A percentile compares a stretch with the other conserved stretches of the same genome.
phyloP scores from a whole-genome alignment of 2,797 vertebrate genomes.

The Benthosema pterotum region DNA sequence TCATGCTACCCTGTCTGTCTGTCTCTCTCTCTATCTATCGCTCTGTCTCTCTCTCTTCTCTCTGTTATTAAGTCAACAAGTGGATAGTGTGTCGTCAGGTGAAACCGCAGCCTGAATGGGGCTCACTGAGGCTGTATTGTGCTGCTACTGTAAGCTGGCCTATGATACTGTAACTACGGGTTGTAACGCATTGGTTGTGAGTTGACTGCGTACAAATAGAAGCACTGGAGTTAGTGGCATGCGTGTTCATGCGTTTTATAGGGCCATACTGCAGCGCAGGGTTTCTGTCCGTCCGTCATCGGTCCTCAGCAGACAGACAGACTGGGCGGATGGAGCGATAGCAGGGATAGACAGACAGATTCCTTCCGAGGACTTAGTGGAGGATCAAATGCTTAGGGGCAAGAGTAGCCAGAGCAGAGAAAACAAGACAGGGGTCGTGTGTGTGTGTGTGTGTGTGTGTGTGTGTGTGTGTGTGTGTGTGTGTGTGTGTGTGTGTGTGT shows the following conservation, averaged over 20 bases:
- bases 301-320: conserved; percentile 44
- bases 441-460: neutral
- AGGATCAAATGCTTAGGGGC: conserved; percentile 62
- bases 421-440: conserved; percentile 40
- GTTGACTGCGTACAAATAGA: conserved; percentile 80
- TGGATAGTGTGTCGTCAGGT: conserved; percentile 74
- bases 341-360: conserved; percentile 45
- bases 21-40: neutral
- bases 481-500: neutral
- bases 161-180: conserved; percentile 74
- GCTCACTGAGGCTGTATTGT: conserved; percentile 59
- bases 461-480: neutral
- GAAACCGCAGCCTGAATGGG: conserved; percentile 72
- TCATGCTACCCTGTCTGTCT: no score
- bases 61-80: conserved; percentile 68
- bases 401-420: conserved; percentile 44
- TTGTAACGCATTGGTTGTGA: conserved; percentile 75
- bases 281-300: conserved; percentile 28
- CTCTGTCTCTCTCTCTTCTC: neutral
- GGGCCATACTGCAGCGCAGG: no score
- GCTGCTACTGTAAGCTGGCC: conserved; percentile 41
- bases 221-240: conserved; percentile 83
- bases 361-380: conserved; percentile 54
- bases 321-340: conserved; percentile 46
- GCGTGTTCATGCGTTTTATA: neutral